Evolutionary conservation across 2,888 invertebrate genomes (phyloP).

Genomic region (Nymphalis polychloros): DNA sequence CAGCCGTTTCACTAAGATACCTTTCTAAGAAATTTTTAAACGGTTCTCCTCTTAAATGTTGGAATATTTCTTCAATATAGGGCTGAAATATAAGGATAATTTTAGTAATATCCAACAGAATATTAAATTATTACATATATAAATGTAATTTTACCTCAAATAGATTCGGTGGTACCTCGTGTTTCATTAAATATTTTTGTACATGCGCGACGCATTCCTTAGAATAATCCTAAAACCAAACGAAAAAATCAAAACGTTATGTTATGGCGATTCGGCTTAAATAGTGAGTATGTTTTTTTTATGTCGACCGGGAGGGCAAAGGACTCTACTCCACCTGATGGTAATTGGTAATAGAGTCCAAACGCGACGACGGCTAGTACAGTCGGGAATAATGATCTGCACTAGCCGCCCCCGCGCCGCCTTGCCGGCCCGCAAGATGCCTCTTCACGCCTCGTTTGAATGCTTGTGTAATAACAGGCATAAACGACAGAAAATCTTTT

Average conservation of each 20-base stretch:
- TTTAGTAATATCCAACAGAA: conserved; percentile 20
- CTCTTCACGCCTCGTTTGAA: too few relatives aligned
- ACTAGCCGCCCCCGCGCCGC: too few relatives aligned
- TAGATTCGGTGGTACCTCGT: conserved; percentile 97
- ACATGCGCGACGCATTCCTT: conserved; percentile 98
- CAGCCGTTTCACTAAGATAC: conserved; percentile 72
- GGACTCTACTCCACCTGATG: too few relatives aligned
- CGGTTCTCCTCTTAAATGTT: conserved; percentile 96
- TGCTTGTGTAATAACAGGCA: too few relatives aligned
- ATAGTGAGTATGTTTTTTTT: too few relatives aligned
- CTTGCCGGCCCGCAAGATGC: too few relatives aligned
- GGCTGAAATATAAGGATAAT: conserved; percentile 86
- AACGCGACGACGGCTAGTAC: too few relatives aligned
- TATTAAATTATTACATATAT: conserved; percentile 17
- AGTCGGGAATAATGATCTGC: too few relatives aligned
- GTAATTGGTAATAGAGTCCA: too few relatives aligned
- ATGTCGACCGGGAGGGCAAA: too few relatives aligned
- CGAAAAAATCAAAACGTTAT: background rate
- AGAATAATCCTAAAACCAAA: conserved; percentile 94
- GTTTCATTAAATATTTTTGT: conserved; percentile 98
- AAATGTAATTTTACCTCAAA: conserved; percentile 89
- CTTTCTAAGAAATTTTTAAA: conserved; percentile 99
- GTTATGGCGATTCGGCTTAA: background rate
- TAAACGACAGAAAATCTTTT: too few relatives aligned
- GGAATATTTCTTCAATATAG: conserved; percentile 99